A percentile compares a stretch with the other conserved stretches of the same genome.
These are phyloP conservation scores for Agrochola circellaris DNA, from an alignment of 2,888 invertebrate genomes.

Conservation along the genomic window DNA sequence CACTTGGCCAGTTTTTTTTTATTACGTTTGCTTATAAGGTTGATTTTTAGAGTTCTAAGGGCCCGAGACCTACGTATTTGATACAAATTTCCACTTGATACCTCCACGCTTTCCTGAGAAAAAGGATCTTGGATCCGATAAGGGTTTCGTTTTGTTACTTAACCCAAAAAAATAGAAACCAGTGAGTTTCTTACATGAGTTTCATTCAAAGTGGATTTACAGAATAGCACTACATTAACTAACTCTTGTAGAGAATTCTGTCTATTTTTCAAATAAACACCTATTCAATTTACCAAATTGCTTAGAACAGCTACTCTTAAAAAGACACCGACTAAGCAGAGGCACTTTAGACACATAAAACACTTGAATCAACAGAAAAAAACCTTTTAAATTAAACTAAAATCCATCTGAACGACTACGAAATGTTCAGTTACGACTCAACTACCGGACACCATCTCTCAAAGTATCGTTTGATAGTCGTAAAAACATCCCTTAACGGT, in stretches of 20 bases:
- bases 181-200: not conserved
- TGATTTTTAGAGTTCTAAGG: too few relatives aligned
- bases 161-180: not conserved
- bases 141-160: too few relatives aligned
- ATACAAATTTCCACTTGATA: too few relatives aligned
- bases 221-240: not conserved
- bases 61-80: too few relatives aligned
- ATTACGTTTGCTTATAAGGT: too few relatives aligned
- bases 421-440: slow-evolving; percentile 81
- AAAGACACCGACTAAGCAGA: slow-evolving; percentile 41
- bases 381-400: slow-evolving; percentile 72
- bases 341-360: slow-evolving; percentile 51
- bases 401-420: slow-evolving; percentile 69
- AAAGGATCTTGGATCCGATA: too few relatives aligned
- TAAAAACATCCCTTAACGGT: slow-evolving; percentile 90
- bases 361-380: slow-evolving; percentile 56
- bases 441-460: slow-evolving; percentile 87
- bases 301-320: slow-evolving; percentile 24
- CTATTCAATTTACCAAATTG: slow-evolving; percentile 51
- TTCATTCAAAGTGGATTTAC: not conserved
- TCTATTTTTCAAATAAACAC: slow-evolving; percentile 37
- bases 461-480: slow-evolving; percentile 90
- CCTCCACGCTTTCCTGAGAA: too few relatives aligned
- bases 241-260: not conserved
- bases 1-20: too few relatives aligned